phyloP scores from a whole-genome alignment of 2,888 invertebrate genomes.

The Hololepta plana region DNA sequence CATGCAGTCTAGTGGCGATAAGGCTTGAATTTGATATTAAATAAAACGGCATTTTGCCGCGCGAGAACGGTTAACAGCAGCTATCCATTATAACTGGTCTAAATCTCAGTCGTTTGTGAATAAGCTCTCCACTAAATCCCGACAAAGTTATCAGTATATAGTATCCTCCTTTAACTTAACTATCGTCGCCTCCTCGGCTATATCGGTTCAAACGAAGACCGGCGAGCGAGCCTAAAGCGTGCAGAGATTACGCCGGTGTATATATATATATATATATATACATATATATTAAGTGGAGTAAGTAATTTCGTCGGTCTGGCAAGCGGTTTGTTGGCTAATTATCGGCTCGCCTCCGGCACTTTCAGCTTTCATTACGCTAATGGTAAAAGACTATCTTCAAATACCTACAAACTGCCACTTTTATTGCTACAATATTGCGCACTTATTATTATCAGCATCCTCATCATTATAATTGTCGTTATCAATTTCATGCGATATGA shows the following conservation, averaged over 20 bases:
- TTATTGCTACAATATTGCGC: not conserved
- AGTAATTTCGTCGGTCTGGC: slow-evolving; percentile 23
- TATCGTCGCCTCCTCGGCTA: slow-evolving; percentile 19
- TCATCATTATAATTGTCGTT: too few relatives aligned
- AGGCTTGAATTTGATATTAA: too few relatives aligned
- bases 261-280: too few relatives aligned
- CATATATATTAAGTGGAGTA: too few relatives aligned
- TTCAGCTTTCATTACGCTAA: slow-evolving; percentile 10
- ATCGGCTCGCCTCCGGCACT: slow-evolving; percentile 20
- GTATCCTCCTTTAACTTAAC: slow-evolving; percentile 20
- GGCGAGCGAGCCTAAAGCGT: slow-evolving; percentile 19
- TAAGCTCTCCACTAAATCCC: slow-evolving; percentile 19
- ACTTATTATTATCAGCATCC: too few relatives aligned
- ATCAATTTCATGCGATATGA: too few relatives aligned
- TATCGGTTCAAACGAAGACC: too few relatives aligned
- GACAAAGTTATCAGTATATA: slow-evolving; percentile 18
- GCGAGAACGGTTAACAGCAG: too few relatives aligned
- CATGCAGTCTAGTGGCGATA: too few relatives aligned
- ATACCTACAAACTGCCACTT: not conserved
- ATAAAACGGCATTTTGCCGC: too few relatives aligned
- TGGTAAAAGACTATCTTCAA: slow-evolving; percentile 4
- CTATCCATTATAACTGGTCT: slow-evolving; percentile 18
- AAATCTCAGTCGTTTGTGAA: slow-evolving; percentile 18
- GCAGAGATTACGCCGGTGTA: slow-evolving; percentile 20
- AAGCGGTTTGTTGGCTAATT: slow-evolving; percentile 26